Evolutionary conservation across 2,113 vertebrate species (phyloP).

Genomic region (Crotophaga sulcirostris): DNA sequence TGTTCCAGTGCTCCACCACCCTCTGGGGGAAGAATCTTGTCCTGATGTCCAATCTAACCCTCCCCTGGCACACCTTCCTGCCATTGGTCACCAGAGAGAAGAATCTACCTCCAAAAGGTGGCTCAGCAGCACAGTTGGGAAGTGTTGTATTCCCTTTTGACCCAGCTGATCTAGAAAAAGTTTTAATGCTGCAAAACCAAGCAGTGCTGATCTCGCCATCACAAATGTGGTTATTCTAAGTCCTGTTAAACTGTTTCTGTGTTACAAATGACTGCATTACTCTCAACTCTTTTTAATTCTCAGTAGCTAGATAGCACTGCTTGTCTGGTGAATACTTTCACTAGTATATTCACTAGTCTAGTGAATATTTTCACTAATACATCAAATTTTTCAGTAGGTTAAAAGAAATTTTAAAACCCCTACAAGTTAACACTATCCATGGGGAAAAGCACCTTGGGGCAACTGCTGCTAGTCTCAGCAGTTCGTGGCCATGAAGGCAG

Average conservation of each 20-base stretch:
- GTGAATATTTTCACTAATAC: neutral
- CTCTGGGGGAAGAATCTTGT: no score
- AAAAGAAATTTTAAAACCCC: neutral
- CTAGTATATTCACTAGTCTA: neutral
- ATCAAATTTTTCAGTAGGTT: neutral
- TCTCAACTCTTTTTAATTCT: neutral
- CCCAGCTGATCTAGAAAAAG: neutral
- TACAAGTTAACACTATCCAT: neutral
- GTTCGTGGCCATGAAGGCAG: fast-evolving
- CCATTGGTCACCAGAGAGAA: no score
- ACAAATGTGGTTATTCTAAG: neutral
- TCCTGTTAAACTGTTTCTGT: neutral
- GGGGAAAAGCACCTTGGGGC: neutral
- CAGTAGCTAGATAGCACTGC: neutral
- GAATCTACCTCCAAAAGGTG: neutral
- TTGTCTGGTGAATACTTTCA: neutral
- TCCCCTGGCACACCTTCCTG: no score
- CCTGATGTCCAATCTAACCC: no score
- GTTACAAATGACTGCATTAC: neutral
- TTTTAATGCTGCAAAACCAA: neutral
- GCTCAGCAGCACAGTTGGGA: neutral
- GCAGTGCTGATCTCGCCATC: neutral
- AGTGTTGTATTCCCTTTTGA: neutral
- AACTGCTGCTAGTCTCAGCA: neutral
- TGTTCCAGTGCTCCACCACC: no score